Evolutionary conservation across 2,113 vertebrate genomes (phyloP).

Genomic region (Nyctereutes procyonoides): DNA sequence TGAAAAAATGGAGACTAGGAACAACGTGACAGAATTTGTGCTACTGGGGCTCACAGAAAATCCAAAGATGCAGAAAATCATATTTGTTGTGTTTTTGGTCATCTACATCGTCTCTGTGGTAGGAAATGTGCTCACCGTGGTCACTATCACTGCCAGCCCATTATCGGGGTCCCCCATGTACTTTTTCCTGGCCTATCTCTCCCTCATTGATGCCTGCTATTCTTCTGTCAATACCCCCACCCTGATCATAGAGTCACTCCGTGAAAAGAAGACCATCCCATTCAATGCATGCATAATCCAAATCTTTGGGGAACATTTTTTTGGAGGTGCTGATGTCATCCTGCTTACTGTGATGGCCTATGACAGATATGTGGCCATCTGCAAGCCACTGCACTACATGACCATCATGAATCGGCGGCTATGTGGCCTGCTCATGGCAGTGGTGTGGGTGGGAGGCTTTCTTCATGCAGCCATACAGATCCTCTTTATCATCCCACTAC

Average conservation of each 20-base stretch:
- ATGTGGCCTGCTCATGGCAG: no score
- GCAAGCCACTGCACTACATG: slow-evolving; percentile 52
- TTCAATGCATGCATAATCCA: slow-evolving; percentile 72
- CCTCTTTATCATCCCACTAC: no score
- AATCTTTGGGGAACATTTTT: slow-evolving; percentile 66
- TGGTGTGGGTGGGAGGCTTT: no score
- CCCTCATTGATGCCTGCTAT: slow-evolving; percentile 73
- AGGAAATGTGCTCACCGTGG: slow-evolving; percentile 71
- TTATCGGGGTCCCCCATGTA: slow-evolving; percentile 70
- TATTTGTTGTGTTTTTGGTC: slow-evolving; percentile 72
- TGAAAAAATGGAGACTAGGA: slow-evolving; percentile 58
- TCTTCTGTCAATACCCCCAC: slow-evolving; percentile 65
- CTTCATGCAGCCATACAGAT: no score
- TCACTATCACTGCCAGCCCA: slow-evolving; percentile 51
- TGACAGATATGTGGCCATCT: slow-evolving; percentile 72
- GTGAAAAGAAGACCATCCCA: slow-evolving; percentile 54
- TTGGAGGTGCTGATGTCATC: slow-evolving; percentile 66
- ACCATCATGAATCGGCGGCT: no score
- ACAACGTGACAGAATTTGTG: slow-evolving; percentile 74
- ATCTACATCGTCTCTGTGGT: slow-evolving; percentile 68
- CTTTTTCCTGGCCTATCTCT: slow-evolving; percentile 74
- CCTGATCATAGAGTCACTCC: slow-evolving; percentile 69
- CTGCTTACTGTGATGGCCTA: slow-evolving; percentile 77
- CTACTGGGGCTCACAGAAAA: slow-evolving; percentile 10
- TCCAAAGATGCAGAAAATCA: slow-evolving; percentile 56